A percentile compares a stretch with the other conserved stretches of the same genome.
These are phyloP conservation scores for Aporophyla nigra DNA, from an alignment of 2,888 invertebrate genomes.

Conservation along the genomic window DNA sequence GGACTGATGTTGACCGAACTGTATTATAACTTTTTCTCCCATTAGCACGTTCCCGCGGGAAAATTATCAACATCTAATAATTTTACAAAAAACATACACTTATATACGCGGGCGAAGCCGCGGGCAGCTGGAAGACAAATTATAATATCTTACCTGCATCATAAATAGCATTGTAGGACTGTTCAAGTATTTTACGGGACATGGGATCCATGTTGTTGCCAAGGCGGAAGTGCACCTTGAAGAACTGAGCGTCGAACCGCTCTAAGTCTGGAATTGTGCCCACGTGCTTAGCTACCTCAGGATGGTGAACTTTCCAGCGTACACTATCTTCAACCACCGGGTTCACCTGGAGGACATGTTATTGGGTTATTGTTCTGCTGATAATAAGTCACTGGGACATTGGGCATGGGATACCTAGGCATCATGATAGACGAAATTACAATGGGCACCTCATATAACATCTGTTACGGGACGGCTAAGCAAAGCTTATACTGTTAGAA, in stretches of 20 bases:
- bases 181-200: constrained; percentile 93
- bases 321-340: constrained; percentile 92
- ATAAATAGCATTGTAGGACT: constrained; percentile 93
- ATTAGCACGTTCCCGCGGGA: too few relatives aligned
- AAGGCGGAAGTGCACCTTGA: constrained; percentile 93
- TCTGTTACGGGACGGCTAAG: too few relatives aligned
- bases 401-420: too few relatives aligned
- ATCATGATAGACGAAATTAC: too few relatives aligned
- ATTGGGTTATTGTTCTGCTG: neutral
- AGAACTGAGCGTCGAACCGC: constrained; percentile 93
- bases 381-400: too few relatives aligned
- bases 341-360: constrained; percentile 80
- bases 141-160: constrained; percentile 72
- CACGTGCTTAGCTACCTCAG: constrained; percentile 89
- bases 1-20: too few relatives aligned
- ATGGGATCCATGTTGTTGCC: constrained; percentile 87
- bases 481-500: too few relatives aligned
- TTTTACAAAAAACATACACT: too few relatives aligned
- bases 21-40: too few relatives aligned
- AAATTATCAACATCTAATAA: too few relatives aligned
- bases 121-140: neutral
- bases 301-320: constrained; percentile 77
- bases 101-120: too few relatives aligned
- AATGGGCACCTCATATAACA: too few relatives aligned
- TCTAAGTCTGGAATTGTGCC: constrained; percentile 92